phyloP scores from a whole-genome alignment of 1,140 invertebrate genomes.

The Rhyzopertha dominica region DNA sequence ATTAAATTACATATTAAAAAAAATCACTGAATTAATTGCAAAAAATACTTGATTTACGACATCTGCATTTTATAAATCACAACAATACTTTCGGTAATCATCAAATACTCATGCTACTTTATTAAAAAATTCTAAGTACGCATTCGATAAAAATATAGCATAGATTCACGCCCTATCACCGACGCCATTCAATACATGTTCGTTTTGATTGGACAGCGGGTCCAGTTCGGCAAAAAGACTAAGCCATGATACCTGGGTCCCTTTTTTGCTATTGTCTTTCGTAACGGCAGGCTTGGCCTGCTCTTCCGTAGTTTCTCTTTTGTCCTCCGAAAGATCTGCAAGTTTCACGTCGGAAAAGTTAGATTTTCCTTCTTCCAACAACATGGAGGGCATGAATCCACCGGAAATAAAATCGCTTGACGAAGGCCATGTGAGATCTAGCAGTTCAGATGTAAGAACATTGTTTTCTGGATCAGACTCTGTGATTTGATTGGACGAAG shows the following conservation, averaged over 20 bases:
- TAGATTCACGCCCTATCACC: constrained; percentile 37
- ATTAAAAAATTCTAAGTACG: constrained; percentile 16
- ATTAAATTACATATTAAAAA: no score
- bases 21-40: no score
- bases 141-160: no score
- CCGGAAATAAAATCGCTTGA: constrained; percentile 25
- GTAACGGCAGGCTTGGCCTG: constrained; percentile 8
- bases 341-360: constrained; percentile 16
- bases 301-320: constrained; percentile 16
- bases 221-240: constrained; percentile 91
- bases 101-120: constrained; percentile 8
- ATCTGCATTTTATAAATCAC: no score
- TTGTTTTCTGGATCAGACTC: neutral
- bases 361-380: constrained; percentile 35
- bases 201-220: constrained; percentile 74
- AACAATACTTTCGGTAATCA: constrained; percentile 1
- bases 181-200: constrained; percentile 21
- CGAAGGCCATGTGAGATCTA: constrained; percentile 34
- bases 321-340: constrained; percentile 9
- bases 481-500: no score
- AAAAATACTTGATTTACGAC: no score
- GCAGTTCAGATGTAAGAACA: constrained; percentile 28
- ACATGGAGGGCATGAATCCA: constrained; percentile 40
- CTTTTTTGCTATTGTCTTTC: constrained; percentile 21
- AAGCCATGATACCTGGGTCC: constrained; percentile 66